Evolutionary conservation across 2,797 vertebrate genomes (phyloP).

Genomic region (Lepus townsendii): DNA sequence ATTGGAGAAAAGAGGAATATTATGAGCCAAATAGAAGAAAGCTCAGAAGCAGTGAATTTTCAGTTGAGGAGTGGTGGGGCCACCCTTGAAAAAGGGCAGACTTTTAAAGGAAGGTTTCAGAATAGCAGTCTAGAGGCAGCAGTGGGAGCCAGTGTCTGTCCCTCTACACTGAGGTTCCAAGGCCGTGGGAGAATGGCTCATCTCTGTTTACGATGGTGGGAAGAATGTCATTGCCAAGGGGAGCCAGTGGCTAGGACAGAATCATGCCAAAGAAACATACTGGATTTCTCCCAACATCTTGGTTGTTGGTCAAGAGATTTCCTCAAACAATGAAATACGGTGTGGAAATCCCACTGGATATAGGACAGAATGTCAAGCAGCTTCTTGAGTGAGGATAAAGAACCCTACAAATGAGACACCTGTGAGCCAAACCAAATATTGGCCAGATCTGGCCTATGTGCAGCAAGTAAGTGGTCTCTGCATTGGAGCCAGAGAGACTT

Average conservation of each 20-base stretch:
- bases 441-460: neutral
- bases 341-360: neutral
- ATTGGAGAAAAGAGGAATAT: neutral
- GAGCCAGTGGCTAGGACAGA: neutral
- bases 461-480: neutral
- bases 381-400: neutral
- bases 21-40: neutral
- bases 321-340: neutral
- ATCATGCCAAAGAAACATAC: neutral
- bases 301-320: neutral
- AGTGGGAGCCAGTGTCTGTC: neutral
- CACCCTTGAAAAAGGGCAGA: neutral
- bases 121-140: neutral
- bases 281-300: conserved; percentile 19
- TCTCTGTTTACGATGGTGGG: neutral
- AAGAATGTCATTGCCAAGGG: neutral
- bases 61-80: neutral
- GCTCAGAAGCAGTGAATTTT: neutral
- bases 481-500: neutral
- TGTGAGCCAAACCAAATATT: neutral
- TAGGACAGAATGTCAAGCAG: neutral
- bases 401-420: neutral
- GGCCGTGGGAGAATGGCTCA: neutral
- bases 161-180: neutral
- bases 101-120: neutral